Evolutionary conservation across 1,140 invertebrate genomes (phyloP).

Genomic region (Drosophila lacteicornis): DNA sequence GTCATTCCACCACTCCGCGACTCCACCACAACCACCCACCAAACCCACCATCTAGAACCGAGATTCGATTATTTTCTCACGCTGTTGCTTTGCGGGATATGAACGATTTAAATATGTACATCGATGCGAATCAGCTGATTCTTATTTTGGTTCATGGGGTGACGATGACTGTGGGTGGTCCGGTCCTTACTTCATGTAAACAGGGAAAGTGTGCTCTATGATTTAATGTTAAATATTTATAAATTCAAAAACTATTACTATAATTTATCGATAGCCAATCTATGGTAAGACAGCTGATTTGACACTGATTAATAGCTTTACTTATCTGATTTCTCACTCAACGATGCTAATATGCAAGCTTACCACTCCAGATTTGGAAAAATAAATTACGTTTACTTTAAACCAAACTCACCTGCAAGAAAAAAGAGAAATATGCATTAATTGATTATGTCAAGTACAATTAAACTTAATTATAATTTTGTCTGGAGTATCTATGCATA

Average conservation of each 20-base stretch:
- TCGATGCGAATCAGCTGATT: conserved; percentile 21
- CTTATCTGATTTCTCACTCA: conserved; percentile 3
- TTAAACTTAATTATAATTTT: conserved; percentile 20
- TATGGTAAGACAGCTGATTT: background rate
- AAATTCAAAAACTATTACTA: background rate
- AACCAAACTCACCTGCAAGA: conserved; percentile 44
- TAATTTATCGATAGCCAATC: background rate
- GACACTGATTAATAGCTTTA: background rate
- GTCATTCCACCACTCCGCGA: conserved; percentile 8
- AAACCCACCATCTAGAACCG: conserved; percentile 17
- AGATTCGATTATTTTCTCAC: conserved; percentile 17
- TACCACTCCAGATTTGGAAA: conserved; percentile 10
- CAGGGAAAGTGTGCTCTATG: background rate
- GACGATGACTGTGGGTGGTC: background rate
- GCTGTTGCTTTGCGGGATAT: conserved; percentile 33
- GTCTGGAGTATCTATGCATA: conserved; percentile 23
- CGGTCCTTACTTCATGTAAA: background rate
- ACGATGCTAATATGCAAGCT: background rate
- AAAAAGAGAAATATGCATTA: conserved; percentile 29
- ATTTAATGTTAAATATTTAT: background rate
- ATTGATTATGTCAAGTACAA: conserved; percentile 3
- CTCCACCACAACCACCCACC: conserved; percentile 7
- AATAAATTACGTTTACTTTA: background rate
- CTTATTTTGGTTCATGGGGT: conserved; percentile 12
- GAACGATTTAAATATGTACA: conserved; percentile 9